Conservation (phyloP, 1,140 invertebrate species). For the Epicauta chinensis region DNA sequence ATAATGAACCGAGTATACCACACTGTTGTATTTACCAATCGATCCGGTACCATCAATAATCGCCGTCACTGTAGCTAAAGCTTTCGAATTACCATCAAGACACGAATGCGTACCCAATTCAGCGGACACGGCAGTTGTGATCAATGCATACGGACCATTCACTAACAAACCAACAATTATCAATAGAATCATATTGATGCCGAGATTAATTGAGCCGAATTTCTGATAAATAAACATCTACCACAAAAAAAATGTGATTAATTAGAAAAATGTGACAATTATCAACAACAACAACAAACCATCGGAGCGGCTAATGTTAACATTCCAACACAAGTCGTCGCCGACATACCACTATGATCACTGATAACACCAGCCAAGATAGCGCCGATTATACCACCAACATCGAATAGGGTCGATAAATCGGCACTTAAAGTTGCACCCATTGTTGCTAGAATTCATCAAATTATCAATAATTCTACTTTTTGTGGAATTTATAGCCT, state of each 20-base stretch:
- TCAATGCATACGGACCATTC: slow-evolving; percentile 92
- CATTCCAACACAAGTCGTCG: slow-evolving; percentile 78
- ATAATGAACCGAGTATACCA: too few species aligned
- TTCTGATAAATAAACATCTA: slow-evolving; percentile 76
- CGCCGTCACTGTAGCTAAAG: slow-evolving; percentile 90
- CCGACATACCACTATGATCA: slow-evolving; percentile 78
- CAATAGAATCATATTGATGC: slow-evolving; percentile 63
- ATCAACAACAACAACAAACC: slow-evolving; percentile 49
- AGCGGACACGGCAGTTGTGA: slow-evolving; percentile 93
- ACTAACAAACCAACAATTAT: slow-evolving; percentile 76
- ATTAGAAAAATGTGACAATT: slow-evolving; percentile 17
- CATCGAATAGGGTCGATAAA: slow-evolving; percentile 86
- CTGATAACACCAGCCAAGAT: slow-evolving; percentile 80
- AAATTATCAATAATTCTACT: not conserved
- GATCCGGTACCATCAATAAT: slow-evolving; percentile 96
- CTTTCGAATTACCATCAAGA: slow-evolving; percentile 78
- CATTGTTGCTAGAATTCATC: slow-evolving; percentile 55
- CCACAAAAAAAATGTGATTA: slow-evolving; percentile 38
- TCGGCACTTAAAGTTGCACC: slow-evolving; percentile 68
- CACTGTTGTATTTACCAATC: slow-evolving; percentile 70
- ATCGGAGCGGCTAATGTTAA: slow-evolving; percentile 73
- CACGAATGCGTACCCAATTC: slow-evolving; percentile 86
- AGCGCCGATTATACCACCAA: slow-evolving; percentile 84
- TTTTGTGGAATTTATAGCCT: slow-evolving; percentile 31
- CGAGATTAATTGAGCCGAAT: slow-evolving; percentile 56